Conservation (phyloP, 2,888 invertebrate genomes). For the Dioctria linearis region DNA sequence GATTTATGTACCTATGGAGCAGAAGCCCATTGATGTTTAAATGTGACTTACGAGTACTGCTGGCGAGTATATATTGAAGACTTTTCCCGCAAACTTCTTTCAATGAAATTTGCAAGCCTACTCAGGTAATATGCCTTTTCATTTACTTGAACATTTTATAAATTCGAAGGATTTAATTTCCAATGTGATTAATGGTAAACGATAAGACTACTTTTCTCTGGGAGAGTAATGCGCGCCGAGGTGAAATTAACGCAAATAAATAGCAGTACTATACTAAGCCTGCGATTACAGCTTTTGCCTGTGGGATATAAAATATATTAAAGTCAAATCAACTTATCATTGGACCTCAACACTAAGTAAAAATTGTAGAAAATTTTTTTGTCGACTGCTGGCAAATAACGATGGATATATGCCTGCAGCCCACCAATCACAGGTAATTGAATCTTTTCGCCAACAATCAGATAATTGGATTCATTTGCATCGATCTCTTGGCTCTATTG, state of each 20-base stretch:
- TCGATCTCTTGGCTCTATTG: conserved; percentile 21
- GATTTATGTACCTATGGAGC: conserved; percentile 13
- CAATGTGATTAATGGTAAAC: conserved; percentile 7
- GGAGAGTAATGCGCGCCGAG: not conserved
- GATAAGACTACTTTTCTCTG: conserved; percentile 18
- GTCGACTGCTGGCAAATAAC: conserved; percentile 14
- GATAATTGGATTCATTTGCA: conserved; percentile 42
- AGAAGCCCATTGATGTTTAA: not conserved
- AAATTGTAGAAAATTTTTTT: conserved; percentile 11
- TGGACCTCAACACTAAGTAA: not conserved
- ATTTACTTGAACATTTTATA: conserved; percentile 17
- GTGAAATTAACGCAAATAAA: conserved; percentile 26
- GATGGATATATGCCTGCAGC: conserved; percentile 1
- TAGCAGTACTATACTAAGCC: not conserved
- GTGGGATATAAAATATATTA: not conserved
- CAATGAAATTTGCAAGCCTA: conserved; percentile 5
- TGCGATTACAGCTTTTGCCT: conserved; percentile 2
- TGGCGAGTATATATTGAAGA: not conserved
- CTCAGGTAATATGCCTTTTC: conserved; percentile 13
- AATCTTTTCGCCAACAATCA: conserved; percentile 32
- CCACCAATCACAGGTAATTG: conserved; percentile 36
- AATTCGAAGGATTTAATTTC: conserved; percentile 31
- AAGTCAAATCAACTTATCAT: conserved; percentile 11
- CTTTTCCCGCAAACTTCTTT: conserved; percentile 10
- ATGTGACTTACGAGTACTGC: conserved; percentile 1